These are phyloP conservation scores for Calosoma granatense DNA, from an alignment of 1,140 invertebrate genomes.

Conservation along the genomic window DNA sequence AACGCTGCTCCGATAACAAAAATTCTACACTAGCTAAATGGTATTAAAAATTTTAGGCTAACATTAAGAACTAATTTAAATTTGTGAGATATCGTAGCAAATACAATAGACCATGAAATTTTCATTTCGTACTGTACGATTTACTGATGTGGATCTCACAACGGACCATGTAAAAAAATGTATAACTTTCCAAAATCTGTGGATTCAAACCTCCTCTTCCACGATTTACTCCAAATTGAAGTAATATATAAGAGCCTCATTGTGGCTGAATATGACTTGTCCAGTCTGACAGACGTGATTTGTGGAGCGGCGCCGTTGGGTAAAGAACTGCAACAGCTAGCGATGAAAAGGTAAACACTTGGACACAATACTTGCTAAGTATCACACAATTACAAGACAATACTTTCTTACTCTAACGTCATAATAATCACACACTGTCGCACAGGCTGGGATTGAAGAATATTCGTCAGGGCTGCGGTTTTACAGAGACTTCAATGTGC, in stretches of 20 bases:
- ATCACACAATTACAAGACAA: neutral
- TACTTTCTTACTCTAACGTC: neutral
- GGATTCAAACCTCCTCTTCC: too few relatives aligned
- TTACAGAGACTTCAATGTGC: constrained; percentile 52
- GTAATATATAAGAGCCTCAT: constrained; percentile 42
- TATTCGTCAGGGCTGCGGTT: constrained; percentile 52
- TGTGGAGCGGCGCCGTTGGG: constrained; percentile 40
- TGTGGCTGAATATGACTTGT: constrained; percentile 35
- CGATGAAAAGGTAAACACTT: constrained; percentile 27
- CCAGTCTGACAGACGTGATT: constrained; percentile 31
- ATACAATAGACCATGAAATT: too few relatives aligned
- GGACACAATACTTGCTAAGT: neutral
- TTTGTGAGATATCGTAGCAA: too few relatives aligned
- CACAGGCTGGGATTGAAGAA: constrained; percentile 1
- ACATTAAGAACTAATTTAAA: too few relatives aligned
- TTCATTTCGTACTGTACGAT: too few relatives aligned
- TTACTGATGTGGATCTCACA: too few relatives aligned
- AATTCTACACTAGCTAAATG: too few relatives aligned
- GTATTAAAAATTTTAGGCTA: too few relatives aligned
- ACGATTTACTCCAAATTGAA: too few relatives aligned
- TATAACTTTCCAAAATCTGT: too few relatives aligned
- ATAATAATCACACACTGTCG: neutral
- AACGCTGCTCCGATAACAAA: too few relatives aligned
- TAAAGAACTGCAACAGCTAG: constrained; percentile 29
- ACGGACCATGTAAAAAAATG: too few relatives aligned